Evolutionary conservation across 2,888 invertebrate species (phyloP), one percentile per base, ranked within the genome.

Genomic region (Dasysyrphus tricinctus): DNA sequence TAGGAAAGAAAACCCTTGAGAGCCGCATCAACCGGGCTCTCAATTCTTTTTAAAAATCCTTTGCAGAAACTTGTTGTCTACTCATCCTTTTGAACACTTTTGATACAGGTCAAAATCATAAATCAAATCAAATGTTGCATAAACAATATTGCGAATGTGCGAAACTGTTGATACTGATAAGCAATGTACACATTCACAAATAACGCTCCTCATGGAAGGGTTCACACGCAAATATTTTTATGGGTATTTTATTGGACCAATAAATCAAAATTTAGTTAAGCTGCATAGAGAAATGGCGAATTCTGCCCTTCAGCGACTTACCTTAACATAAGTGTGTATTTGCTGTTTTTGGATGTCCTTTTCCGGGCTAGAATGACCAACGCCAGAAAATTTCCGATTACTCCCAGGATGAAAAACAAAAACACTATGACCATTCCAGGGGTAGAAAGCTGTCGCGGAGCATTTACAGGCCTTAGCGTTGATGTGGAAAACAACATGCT

Each of bases 301-400:
- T 39, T 39, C 39, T 39, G 11, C 11, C n/a, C n/a, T 14, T 12
- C 2, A 29, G 8, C 12, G n/a, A 80, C 85, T 85, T 89, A 92
- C 92, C 92, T 91, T 89, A 92, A 89, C 94, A 97, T 95, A 89
- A 97, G 93, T 89, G 96, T 94, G 92, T 97, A 97, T 91, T 97
- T 97, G 88, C 95, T 94, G 91, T 97, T 97, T 89, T 96, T 94
- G 51, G 95, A 94, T 90, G 95, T 94, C 88, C 95, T 94, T 92
- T 96, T 96, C 84, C 94, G 94, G 89, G 95, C 93, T 89, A 97
- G 93, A 88, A 96, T 96, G 72, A 95, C 93, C 70, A 97, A 94
- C 7, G 97, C 97, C n/a, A 95, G 94, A 11, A 95, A 93, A 90
- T 97, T 97, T 5, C 97, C 97, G 34, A 95, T 88, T 44, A 96